Evolutionary conservation across 1,140 invertebrate genomes (phyloP).

Genomic region (Venturia canescens): DNA sequence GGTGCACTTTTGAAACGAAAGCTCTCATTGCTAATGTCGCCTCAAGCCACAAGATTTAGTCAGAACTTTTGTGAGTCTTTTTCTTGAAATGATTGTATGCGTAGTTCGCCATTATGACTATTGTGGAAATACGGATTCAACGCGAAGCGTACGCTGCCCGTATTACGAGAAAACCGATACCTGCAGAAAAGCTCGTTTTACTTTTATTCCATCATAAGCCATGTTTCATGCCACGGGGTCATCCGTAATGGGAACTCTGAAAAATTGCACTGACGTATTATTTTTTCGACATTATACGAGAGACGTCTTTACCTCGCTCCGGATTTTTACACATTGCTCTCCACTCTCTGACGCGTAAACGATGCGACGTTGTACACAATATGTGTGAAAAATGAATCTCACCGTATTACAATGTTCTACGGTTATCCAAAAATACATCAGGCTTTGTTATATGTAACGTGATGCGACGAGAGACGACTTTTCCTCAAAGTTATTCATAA

Average conservation of each 20-base stretch:
- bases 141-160: slow-evolving; percentile 8
- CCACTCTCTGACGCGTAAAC: background rate
- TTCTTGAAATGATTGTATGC: no score
- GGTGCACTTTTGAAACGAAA: no score
- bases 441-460: background rate
- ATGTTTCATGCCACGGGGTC: background rate
- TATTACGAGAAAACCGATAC: background rate
- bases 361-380: background rate
- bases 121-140: slow-evolving; percentile 47
- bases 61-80: no score
- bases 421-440: background rate
- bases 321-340: background rate
- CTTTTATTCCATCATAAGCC: background rate
- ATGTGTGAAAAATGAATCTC: background rate
- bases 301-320: background rate
- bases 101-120: no score
- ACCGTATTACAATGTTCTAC: background rate
- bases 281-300: slow-evolving; percentile 37
- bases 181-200: background rate
- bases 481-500: background rate
- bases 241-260: slow-evolving; percentile 27
- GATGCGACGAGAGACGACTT: background rate
- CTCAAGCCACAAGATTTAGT: no score
- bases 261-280: slow-evolving; percentile 44
- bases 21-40: no score